Percentiles rank a stretch among this genome's conserved stretches.
Evolutionary conservation across 2,797 vertebrate species (phyloP).

Genomic region (Chelmon rostratus): DNA sequence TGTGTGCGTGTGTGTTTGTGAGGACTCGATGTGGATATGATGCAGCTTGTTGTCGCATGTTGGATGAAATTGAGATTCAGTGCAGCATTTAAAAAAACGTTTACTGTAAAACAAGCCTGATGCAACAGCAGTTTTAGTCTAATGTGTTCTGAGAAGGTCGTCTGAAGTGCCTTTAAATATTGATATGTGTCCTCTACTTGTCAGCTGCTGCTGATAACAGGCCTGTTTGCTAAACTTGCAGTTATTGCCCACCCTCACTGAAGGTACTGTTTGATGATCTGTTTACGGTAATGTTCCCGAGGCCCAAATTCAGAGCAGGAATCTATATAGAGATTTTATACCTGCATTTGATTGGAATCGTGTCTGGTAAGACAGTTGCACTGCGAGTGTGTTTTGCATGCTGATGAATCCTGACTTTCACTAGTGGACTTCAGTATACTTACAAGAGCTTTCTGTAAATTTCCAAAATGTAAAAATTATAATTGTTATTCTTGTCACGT

Average conservation of each 20-base stretch:
- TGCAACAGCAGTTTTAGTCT: background rate
- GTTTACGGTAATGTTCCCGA: background rate
- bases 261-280: background rate
- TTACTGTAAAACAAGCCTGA: background rate
- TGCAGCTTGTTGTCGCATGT: background rate
- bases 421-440: too few relatives aligned
- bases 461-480: background rate
- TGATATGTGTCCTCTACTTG: background rate
- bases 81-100: slow-evolving; percentile 1
- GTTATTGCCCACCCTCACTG: background rate
- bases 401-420: too few relatives aligned
- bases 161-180: slow-evolving; percentile 6
- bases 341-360: background rate
- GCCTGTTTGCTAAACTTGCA: background rate
- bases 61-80: background rate
- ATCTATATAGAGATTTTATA: background rate
- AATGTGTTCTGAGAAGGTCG: background rate
- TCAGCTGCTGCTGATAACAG: background rate
- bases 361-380: background rate
- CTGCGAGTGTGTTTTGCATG: too few relatives aligned
- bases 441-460: background rate
- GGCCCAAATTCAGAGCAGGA: background rate
- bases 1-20: background rate
- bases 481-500: background rate
- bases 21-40: background rate